phyloP scores from a whole-genome alignment of 2,797 vertebrate genomes.

The Myotis myotis region DNA sequence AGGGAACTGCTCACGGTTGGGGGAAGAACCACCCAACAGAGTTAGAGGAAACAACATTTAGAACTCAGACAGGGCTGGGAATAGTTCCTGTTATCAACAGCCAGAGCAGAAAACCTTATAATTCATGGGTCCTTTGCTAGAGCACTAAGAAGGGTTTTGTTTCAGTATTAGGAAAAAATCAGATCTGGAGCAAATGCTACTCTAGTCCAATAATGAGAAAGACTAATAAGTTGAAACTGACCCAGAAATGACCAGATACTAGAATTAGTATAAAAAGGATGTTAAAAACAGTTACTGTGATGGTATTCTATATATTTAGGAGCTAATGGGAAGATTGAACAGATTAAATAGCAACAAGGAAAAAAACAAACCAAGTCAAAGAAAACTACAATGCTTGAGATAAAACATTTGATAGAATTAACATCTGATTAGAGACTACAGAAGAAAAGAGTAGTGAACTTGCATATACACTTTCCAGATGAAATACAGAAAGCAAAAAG shows the following conservation, averaged over 20 bases:
- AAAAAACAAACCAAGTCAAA: background rate
- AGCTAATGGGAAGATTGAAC: background rate
- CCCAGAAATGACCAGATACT: background rate
- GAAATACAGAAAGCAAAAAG: background rate
- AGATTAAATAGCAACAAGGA: background rate
- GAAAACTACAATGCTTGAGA: background rate
- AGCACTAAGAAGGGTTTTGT: background rate
- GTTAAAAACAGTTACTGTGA: background rate
- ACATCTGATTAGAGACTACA: background rate
- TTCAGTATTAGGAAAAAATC: background rate
- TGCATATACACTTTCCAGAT: background rate
- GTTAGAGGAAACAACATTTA: background rate
- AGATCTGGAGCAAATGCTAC: background rate
- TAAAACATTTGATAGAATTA: background rate
- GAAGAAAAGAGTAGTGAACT: background rate
- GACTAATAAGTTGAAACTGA: background rate
- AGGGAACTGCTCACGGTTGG: background rate
- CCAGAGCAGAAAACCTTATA: background rate
- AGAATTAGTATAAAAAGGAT: background rate
- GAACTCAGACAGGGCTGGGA: background rate
- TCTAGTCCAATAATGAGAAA: background rate
- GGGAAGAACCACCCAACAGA: background rate
- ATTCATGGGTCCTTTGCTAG: background rate
- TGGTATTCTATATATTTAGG: background rate
- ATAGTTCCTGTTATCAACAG: background rate